phyloP scores from a whole-genome alignment of 2,113 vertebrate genomes.

The Haliaeetus leucogaster region DNA sequence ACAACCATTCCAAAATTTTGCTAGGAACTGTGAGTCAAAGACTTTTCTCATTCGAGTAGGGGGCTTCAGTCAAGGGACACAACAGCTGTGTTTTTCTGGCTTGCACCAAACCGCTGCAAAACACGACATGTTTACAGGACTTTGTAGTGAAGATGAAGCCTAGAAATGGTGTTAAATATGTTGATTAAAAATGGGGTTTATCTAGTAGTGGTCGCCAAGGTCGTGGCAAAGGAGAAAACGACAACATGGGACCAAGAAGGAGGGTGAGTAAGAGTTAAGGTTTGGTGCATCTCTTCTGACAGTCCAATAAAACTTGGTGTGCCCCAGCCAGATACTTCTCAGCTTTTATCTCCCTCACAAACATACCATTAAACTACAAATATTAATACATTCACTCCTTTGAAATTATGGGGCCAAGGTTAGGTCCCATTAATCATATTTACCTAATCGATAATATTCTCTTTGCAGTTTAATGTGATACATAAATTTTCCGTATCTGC shows the following conservation, averaged over 20 bases:
- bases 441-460: not conserved
- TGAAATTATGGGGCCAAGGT: not conserved
- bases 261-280: not conserved
- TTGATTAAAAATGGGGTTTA: not conserved
- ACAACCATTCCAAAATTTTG: not conserved
- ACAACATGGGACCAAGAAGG: not conserved
- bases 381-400: not conserved
- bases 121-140: not conserved
- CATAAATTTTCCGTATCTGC: not conserved
- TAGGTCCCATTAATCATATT: not conserved
- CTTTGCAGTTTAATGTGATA: not conserved
- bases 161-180: not conserved
- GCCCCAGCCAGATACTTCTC: not conserved
- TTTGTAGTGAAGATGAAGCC: not conserved
- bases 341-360: not conserved
- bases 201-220: not conserved
- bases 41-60: not conserved
- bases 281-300: not conserved
- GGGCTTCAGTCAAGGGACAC: not conserved
- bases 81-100: not conserved
- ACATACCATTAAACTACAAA: not conserved
- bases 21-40: not conserved
- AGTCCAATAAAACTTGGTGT: not conserved
- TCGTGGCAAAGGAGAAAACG: not conserved
- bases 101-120: not conserved